Evolutionary conservation across 2,797 vertebrate genomes (phyloP), one percentile per base, ranked within the genome.

Genomic region (Arnoldichthys spilopterus): DNA sequence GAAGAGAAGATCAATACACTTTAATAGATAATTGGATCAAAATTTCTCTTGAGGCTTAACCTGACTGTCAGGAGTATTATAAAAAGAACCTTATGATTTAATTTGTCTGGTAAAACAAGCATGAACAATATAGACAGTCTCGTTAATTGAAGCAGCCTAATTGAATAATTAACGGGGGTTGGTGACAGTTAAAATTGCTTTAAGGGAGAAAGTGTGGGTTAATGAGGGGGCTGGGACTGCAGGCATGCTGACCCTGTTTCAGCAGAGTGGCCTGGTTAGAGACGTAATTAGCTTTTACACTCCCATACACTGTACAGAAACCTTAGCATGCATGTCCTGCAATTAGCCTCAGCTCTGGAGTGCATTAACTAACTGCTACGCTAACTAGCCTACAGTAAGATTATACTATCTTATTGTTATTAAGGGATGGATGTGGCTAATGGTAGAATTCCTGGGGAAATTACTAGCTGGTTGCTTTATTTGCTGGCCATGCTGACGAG

Each of bases 211-310:
- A 64, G 78, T 47, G 18, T 40, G 72, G 66, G 40, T 80, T 86
- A 89, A 89, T 73, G 85, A 85, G 84, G 76, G 79, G 77, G 49
- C 64, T 58, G 12, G 22, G 77, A 78, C 82, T 82, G 4, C 76
- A 69, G 73, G 77, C 37, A 68, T 73, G 79, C 83, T 86, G 89
- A 88, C 91, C 89, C 81, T 85, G 47, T 91, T 93, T 83, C 85
- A 56, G 78, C 53, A 18, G 67, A 82, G 77, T 80, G 90, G 83
- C 87, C 90, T 91, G 88, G 75, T 88, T 90, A 54, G 53, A 72
- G 81, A 79, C 85, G 49, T 90, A 87, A 92, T 92, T 88, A 92
- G 72, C 85, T 86, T 28, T 40, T 59, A 83, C 73, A 68, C 86
- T 83, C 79, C 11, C 68, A 68, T 78, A 75, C 86, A 76, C 76